These are phyloP conservation scores for Phasia obesa DNA, from an alignment of 2,888 invertebrate species.

Conservation along the genomic window DNA sequence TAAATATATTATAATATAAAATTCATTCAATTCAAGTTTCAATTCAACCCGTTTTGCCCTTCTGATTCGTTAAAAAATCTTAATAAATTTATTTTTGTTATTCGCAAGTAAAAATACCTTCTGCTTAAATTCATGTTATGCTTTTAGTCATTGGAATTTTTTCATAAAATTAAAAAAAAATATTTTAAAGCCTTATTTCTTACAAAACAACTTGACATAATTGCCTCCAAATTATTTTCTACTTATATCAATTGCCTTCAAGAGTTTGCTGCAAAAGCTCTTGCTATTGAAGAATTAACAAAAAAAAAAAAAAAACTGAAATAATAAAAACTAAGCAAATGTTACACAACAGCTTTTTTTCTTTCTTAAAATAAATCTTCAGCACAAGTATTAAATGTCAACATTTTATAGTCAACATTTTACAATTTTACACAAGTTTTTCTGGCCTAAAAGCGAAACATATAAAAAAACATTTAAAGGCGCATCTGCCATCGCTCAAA, in stretches of 20 bases:
- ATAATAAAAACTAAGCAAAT: slow-evolving; percentile 51
- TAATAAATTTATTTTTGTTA: too few relatives aligned
- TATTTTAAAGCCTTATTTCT: too few relatives aligned
- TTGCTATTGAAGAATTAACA: background rate
- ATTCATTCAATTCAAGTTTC: too few relatives aligned
- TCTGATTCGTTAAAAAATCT: too few relatives aligned
- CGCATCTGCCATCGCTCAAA: slow-evolving; percentile 59
- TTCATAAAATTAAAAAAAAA: too few relatives aligned
- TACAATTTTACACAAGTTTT: slow-evolving; percentile 46
- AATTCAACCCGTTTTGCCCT: too few relatives aligned
- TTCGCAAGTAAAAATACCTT: too few relatives aligned
- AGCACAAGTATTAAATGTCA: slow-evolving; percentile 71
- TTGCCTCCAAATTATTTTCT: background rate
- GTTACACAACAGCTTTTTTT: slow-evolving; percentile 63
- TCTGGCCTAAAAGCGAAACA: slow-evolving; percentile 25
- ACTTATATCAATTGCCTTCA: background rate
- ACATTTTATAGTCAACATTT: slow-evolving; percentile 61
- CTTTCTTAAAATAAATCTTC: slow-evolving; percentile 56
- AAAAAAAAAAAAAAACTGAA: background rate
- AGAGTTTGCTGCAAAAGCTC: background rate
- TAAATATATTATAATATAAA: too few relatives aligned
- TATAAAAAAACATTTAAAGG: slow-evolving; percentile 48
- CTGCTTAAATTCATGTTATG: too few relatives aligned
- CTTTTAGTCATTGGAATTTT: too few relatives aligned
- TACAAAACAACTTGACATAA: background rate